These are phyloP conservation scores for Upupa epops DNA, from an alignment of 2,113 vertebrate species.

Conservation along the genomic window DNA sequence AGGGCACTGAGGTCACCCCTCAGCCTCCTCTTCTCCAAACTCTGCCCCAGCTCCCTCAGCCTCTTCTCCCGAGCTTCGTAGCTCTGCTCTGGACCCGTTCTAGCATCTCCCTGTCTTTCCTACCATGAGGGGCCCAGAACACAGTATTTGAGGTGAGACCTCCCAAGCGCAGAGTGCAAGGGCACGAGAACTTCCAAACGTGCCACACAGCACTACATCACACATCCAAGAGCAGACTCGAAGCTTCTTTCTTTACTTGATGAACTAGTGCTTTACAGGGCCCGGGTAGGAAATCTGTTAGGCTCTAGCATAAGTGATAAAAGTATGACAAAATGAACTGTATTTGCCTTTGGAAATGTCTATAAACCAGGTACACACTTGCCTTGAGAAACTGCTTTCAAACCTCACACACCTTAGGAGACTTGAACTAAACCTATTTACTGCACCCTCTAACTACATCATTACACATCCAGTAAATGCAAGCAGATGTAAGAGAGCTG, in stretches of 20 bases:
- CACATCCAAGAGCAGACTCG: background rate
- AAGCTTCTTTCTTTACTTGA: background rate
- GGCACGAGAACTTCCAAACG: too few relatives aligned
- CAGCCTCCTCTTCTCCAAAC: too few relatives aligned
- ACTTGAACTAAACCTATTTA: background rate
- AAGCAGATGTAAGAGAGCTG: background rate
- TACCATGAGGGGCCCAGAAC: too few relatives aligned
- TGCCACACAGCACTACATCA: accelerated
- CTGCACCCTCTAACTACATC: background rate
- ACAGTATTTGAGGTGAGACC: too few relatives aligned
- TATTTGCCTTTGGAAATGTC: background rate
- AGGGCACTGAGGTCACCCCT: too few relatives aligned
- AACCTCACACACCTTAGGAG: background rate
- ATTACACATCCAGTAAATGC: background rate
- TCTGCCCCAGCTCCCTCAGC: too few relatives aligned
- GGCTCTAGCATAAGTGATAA: background rate
- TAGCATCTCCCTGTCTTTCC: too few relatives aligned
- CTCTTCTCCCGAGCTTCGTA: too few relatives aligned
- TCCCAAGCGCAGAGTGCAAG: too few relatives aligned
- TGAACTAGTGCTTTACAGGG: background rate
- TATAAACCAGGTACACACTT: background rate
- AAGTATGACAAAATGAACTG: background rate
- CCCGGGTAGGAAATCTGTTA: background rate
- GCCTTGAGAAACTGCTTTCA: background rate
- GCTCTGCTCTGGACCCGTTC: too few relatives aligned